Evolutionary conservation across 2,797 vertebrate genomes (phyloP), one percentile per base, ranked within the genome.

Genomic region (Synaphobranchus kaupii): DNA sequence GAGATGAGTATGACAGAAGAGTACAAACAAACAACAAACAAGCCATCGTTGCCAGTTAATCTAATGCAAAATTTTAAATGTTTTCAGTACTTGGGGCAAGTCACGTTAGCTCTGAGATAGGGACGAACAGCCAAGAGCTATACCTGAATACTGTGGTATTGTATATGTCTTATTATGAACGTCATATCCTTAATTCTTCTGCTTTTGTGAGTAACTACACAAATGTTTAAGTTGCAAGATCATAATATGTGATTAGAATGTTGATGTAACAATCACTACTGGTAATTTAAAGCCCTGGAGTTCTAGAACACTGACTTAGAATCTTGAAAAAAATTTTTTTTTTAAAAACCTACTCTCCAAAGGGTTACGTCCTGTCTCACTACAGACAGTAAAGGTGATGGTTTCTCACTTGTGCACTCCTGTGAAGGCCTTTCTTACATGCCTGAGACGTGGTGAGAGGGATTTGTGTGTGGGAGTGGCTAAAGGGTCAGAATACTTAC

Each of bases 401-500:
- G 17, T 4, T 44, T 78, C 34, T 20, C 39, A 78, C 34, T 31
- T 34, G 31, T 68, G 28, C 12, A 39, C 10, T 28, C 12, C 68
- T n/a, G n/a, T n/a, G 22, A 28, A 68, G 63, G n/a, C 22, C 58
- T 22, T 25, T 9, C n/a, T 6, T n/a, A 28, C 22, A 15, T 58
- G 56, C 1, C 48, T 50, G 48, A 50, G 7, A 52, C 2, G 12
- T 58, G 56, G 56, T 13, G 4, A 20, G 56, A 17, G 56, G 56
- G 56, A 58, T 58, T 12, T 66, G 31, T 34, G 68, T 73, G 10
- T 17, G 4, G 4, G 20, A 2, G 0, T 17, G 0, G 20, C 20
- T 60, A 17, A 60, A 17, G 58, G 10, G 25, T 34, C 63, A 5
- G 22, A 12, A 86, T 88, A 97, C 96, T 98, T 94, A 99, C 99